phyloP scores from a whole-genome alignment of 2,113 vertebrate species.

The Lipotes vexillifer region DNA sequence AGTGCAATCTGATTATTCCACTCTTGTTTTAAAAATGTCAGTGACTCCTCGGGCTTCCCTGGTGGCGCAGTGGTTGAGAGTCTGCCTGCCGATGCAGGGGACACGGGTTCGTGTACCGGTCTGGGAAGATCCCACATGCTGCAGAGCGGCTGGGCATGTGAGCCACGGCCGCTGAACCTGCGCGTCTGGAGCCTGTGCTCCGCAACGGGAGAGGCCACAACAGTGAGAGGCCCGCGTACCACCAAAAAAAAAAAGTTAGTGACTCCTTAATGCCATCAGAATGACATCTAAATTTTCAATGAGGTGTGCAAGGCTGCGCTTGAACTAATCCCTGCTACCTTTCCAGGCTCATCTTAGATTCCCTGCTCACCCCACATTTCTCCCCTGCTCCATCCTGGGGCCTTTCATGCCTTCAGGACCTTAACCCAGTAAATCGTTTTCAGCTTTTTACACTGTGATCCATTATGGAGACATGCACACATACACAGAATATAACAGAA shows the following conservation, averaged over 20 bases:
- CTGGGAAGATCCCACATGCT: no score
- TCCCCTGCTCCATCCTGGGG: not conserved
- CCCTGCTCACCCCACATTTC: not conserved
- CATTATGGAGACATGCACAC: not conserved
- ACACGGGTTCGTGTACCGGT: no score
- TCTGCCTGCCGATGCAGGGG: no score
- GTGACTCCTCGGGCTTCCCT: not conserved
- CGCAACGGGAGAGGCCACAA: no score
- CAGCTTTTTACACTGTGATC: not conserved
- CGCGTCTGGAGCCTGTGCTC: no score
- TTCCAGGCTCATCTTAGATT: not conserved
- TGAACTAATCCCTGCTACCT: not conserved
- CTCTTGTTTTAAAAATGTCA: not conserved
- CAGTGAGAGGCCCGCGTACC: no score
- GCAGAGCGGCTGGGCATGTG: no score
- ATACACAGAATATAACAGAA: not conserved
- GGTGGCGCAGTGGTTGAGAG: no score
- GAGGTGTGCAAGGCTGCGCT: not conserved
- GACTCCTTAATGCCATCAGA: not conserved
- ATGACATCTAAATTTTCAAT: not conserved
- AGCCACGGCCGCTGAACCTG: no score
- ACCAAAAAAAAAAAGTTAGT: not conserved
- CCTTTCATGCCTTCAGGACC: not conserved
- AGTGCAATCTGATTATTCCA: not conserved
- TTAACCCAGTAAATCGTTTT: not conserved